Percentiles rank a stretch among this genome's conserved stretches.
Evolutionary conservation across 1,140 invertebrate genomes (phyloP).

Genomic region (Gryon sp.): DNA sequence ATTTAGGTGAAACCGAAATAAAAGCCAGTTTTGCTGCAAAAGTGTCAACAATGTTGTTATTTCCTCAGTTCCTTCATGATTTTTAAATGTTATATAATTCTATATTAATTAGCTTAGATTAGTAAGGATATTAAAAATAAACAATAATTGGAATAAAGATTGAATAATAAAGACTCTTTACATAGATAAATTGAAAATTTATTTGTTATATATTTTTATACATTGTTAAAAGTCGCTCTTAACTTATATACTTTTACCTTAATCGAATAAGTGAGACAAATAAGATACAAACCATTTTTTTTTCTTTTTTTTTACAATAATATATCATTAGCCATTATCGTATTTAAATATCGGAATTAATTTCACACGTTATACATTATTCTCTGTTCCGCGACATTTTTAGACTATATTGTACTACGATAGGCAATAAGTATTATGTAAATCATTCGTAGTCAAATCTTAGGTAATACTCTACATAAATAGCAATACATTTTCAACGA

Average conservation of each 20-base stretch:
- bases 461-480: not conserved
- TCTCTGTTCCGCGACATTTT: slow-evolving; percentile 10
- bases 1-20: slow-evolving; percentile 55
- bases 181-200: slow-evolving; percentile 13
- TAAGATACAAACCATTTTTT: slow-evolving; percentile 36
- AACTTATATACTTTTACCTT: slow-evolving; percentile 20
- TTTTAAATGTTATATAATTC: too few relatives aligned
- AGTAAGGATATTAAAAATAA: not conserved
- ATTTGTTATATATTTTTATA: slow-evolving; percentile 33
- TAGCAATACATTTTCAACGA: slow-evolving; percentile 24
- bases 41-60: slow-evolving; percentile 35
- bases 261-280: slow-evolving; percentile 29
- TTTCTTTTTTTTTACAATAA: slow-evolving; percentile 37
- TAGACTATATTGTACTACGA: slow-evolving; percentile 19
- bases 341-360: slow-evolving; percentile 36
- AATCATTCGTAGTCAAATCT: not conserved
- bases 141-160: not conserved
- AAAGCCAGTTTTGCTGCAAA: slow-evolving; percentile 62
- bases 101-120: too few relatives aligned
- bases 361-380: slow-evolving; percentile 19
- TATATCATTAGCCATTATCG: slow-evolving; percentile 32
- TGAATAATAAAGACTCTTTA: not conserved
- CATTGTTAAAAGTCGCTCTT: slow-evolving; percentile 11
- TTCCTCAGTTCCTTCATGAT: not conserved
- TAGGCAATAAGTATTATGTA: slow-evolving; percentile 15